A percentile compares a stretch with the other conserved stretches of the same genome.
Conservation (phyloP, 2,888 invertebrate genomes). For the Rhingia rostrata region DNA sequence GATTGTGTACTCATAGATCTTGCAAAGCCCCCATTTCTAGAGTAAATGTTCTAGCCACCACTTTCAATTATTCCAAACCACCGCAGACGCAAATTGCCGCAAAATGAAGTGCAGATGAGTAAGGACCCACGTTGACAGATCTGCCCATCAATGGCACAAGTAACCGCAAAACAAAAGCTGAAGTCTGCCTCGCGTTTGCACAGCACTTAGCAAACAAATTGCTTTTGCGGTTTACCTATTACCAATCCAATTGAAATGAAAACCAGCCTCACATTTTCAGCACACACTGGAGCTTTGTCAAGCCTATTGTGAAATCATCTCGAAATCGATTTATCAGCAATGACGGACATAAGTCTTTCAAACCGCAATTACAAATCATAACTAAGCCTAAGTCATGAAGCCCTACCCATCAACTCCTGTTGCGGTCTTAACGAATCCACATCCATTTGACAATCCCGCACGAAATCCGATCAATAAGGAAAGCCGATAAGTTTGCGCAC, state of each 20-base stretch:
- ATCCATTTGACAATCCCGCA: conserved; percentile 4
- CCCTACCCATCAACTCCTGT: neutral
- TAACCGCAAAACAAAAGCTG: conserved; percentile 23
- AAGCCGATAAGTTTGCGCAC: conserved; percentile 15
- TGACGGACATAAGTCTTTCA: neutral
- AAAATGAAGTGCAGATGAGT: conserved; percentile 22
- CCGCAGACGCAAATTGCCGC: conserved; percentile 19
- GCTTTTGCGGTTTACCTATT: conserved; percentile 32
- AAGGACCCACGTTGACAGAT: neutral
- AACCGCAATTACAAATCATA: conserved; percentile 24
- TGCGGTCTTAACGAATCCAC: neutral
- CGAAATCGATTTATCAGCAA: neutral
- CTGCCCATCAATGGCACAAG: neutral
- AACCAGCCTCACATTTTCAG: neutral
- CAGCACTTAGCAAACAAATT: conserved; percentile 32
- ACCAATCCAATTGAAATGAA: conserved; percentile 1
- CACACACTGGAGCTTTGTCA: neutral
- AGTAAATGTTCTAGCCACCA: neutral
- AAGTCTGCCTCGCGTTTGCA: conserved; percentile 8
- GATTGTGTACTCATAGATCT: neutral
- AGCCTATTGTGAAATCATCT: neutral
- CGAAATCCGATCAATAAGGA: conserved; percentile 39
- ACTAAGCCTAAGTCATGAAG: neutral
- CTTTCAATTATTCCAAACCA: conserved; percentile 16
- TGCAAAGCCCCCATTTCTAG: neutral